These are phyloP conservation scores for Drosophila ficusphila DNA, from an alignment of 1,140 invertebrate genomes.

Conservation along the genomic window DNA sequence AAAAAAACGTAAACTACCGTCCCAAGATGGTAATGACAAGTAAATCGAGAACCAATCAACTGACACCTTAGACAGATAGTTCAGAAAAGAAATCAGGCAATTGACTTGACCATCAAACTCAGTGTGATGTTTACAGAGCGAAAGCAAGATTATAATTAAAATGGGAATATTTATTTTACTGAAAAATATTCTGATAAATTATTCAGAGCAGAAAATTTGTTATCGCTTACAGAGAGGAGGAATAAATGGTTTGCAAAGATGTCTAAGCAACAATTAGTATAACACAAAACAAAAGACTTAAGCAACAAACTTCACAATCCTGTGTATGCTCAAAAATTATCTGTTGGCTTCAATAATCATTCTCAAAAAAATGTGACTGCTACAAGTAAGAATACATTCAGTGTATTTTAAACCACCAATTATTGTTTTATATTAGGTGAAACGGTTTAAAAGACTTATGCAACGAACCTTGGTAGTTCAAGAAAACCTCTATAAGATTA, in stretches of 20 bases:
- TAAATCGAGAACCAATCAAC: conserved; percentile 46
- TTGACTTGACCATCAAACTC: neutral
- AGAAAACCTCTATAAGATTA: no score
- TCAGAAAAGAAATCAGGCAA: neutral
- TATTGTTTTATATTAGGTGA: neutral
- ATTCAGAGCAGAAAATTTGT: neutral
- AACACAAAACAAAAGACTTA: neutral
- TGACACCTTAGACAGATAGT: conserved; percentile 2
- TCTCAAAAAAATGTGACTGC: no score
- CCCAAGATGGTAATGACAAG: conserved; percentile 38
- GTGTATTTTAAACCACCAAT: no score
- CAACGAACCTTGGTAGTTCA: conserved; percentile 58
- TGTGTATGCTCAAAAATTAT: neutral
- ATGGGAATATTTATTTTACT: no score
- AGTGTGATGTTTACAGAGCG: neutral
- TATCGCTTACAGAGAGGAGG: no score
- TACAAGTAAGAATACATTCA: no score
- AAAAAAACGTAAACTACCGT: conserved; percentile 25
- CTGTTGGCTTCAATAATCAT: neutral
- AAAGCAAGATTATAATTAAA: neutral
- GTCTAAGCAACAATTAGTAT: no score
- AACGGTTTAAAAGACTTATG: conserved; percentile 45
- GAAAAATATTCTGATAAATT: no score
- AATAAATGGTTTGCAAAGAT: no score
- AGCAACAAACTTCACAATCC: neutral